A percentile compares a stretch with the other conserved stretches of the same genome.
Evolutionary conservation across 2,888 invertebrate species (phyloP).

Genomic region (Lepidocyrtinus sp.): DNA sequence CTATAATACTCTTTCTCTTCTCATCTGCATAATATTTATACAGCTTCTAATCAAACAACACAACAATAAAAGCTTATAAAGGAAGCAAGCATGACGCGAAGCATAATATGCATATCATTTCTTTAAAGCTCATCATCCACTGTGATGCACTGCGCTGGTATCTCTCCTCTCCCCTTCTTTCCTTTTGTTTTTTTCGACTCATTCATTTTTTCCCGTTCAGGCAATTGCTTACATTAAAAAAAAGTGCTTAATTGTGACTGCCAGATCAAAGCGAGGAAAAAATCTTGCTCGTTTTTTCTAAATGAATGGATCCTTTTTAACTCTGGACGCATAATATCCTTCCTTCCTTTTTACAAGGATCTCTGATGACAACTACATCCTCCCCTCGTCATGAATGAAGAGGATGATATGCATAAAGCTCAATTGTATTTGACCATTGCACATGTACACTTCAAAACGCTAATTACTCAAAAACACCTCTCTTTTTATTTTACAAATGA

Average conservation of each 20-base stretch:
- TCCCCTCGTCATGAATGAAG: not conserved
- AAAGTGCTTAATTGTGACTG: too few relatives aligned
- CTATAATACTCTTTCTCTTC: too few relatives aligned
- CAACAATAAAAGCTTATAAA: too few relatives aligned
- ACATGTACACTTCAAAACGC: slow-evolving; percentile 29
- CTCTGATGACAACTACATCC: slow-evolving; percentile 47
- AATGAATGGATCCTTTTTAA: slow-evolving; percentile 24
- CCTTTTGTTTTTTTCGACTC: slow-evolving; percentile 30
- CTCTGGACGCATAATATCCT: slow-evolving; percentile 23
- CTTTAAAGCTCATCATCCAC: too few relatives aligned
- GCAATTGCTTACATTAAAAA: too few relatives aligned
- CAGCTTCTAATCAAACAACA: too few relatives aligned
- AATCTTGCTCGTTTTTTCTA: too few relatives aligned
- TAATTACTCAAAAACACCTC: slow-evolving; percentile 57
- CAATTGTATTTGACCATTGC: slow-evolving; percentile 36
- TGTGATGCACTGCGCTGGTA: too few relatives aligned
- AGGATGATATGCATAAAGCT: slow-evolving; percentile 34
- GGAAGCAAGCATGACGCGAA: slow-evolving; percentile 11
- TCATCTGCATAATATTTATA: slow-evolving; percentile 34
- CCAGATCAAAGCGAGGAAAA: too few relatives aligned
- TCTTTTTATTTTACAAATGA: slow-evolving; percentile 40
- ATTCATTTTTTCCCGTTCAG: not conserved
- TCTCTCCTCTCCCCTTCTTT: slow-evolving; percentile 28
- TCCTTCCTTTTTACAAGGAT: not conserved
- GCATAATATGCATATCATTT: slow-evolving; percentile 49